Percentiles rank a stretch among this genome's conserved stretches.
These are phyloP conservation scores for Oostethus manadensis DNA, from an alignment of 2,113 vertebrate species.

Conservation along the genomic window DNA sequence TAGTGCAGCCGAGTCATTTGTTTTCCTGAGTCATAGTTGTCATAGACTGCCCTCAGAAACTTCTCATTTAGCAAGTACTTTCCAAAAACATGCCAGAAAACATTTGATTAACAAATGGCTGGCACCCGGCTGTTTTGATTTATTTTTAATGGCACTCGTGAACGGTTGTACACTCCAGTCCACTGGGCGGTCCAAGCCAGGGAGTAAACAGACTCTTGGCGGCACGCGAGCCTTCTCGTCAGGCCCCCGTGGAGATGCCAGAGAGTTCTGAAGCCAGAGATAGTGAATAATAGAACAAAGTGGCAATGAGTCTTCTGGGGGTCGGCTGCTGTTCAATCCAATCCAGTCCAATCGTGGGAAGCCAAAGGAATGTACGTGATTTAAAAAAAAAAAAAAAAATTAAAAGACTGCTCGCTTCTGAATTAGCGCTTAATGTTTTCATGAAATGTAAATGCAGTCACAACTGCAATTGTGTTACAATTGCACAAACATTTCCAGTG, in stretches of 20 bases:
- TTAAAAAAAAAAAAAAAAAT: not conserved
- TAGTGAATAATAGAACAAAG: slow-evolving; percentile 84
- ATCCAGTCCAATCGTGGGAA: slow-evolving; percentile 48
- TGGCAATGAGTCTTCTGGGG: slow-evolving; percentile 71
- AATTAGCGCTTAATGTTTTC: not conserved
- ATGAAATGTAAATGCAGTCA: not conserved
- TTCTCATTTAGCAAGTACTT: slow-evolving; percentile 35
- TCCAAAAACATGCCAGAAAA: slow-evolving; percentile 33
- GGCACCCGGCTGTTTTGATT: slow-evolving; percentile 47
- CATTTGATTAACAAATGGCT: slow-evolving; percentile 57
- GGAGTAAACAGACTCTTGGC: slow-evolving; percentile 59
- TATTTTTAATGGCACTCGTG: slow-evolving; percentile 58
- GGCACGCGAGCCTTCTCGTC: slow-evolving; percentile 54
- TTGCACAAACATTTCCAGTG: no score
- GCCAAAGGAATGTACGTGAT: slow-evolving; percentile 22
- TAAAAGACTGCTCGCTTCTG: not conserved
- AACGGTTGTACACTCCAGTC: slow-evolving; percentile 47
- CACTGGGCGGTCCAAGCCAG: slow-evolving; percentile 20
- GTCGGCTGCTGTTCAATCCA: slow-evolving; percentile 66
- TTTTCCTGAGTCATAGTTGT: slow-evolving; percentile 10
- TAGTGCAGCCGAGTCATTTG: slow-evolving; percentile 15
- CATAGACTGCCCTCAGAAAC: slow-evolving; percentile 21
- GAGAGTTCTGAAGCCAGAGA: slow-evolving; percentile 72
- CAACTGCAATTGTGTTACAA: not conserved
- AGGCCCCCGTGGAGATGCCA: slow-evolving; percentile 62